Percentiles rank a stretch among this genome's conserved stretches.
Evolutionary conservation across 1,140 invertebrate genomes (phyloP).

Genomic region (Lucilia sericata): DNA sequence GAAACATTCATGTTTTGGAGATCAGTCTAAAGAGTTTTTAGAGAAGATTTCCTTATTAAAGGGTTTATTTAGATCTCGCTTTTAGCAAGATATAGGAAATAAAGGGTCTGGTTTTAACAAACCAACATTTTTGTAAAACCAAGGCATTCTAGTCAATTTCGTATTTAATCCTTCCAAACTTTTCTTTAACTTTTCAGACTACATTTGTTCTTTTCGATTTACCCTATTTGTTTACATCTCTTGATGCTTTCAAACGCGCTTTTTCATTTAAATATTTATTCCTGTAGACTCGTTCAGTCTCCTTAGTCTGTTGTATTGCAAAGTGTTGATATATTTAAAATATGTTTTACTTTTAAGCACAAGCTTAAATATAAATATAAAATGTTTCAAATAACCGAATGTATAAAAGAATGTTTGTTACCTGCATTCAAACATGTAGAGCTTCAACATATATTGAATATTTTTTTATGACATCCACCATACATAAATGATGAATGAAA

Average conservation of each 20-base stretch:
- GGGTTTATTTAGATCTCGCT: too few species aligned
- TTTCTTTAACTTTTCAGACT: neutral
- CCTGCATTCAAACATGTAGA: neutral
- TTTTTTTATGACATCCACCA: too few species aligned
- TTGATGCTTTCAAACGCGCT: neutral
- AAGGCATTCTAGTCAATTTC: too few species aligned
- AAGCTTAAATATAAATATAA: neutral
- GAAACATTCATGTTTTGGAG: too few species aligned
- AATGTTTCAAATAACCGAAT: neutral
- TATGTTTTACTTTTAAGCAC: neutral
- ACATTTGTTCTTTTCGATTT: neutral
- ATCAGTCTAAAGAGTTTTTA: too few species aligned
- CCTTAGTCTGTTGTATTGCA: neutral
- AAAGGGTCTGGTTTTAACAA: too few species aligned
- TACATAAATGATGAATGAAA: neutral
- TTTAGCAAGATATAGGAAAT: too few species aligned
- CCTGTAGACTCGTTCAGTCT: neutral
- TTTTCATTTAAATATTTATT: conserved; percentile 11
- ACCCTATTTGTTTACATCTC: neutral
- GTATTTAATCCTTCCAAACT: too few species aligned
- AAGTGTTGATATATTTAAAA: neutral
- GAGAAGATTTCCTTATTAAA: too few species aligned
- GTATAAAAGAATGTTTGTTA: neutral
- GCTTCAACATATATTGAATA: neutral
- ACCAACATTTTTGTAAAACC: too few species aligned